phyloP scores from a whole-genome alignment of 2,888 invertebrate genomes.

The Eurytoma adleriae region DNA sequence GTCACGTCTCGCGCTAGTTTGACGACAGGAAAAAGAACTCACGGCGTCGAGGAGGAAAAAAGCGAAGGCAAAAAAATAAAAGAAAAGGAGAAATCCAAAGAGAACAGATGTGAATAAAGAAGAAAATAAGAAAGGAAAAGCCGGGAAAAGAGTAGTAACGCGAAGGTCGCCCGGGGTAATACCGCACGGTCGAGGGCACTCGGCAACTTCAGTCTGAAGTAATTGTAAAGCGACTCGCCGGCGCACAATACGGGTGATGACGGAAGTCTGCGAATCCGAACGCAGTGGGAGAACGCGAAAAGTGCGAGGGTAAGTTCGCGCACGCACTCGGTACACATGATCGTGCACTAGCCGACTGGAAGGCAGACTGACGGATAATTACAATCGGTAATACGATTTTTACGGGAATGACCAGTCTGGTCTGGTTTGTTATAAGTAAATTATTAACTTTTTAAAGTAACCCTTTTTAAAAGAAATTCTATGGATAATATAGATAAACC shows the following conservation, averaged over 20 bases:
- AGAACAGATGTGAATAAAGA: slow-evolving; percentile 50
- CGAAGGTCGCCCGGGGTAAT: slow-evolving; percentile 58
- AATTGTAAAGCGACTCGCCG: slow-evolving; percentile 52
- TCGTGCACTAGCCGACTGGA: slow-evolving; percentile 33
- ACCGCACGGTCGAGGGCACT: slow-evolving; percentile 56
- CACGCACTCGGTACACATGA: not conserved
- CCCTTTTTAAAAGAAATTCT: too few relatives aligned
- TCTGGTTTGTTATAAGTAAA: too few relatives aligned
- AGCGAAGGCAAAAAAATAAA: slow-evolving; percentile 4
- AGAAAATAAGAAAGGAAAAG: slow-evolving; percentile 45
- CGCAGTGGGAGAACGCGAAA: slow-evolving; percentile 21
- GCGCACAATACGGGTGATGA: slow-evolving; percentile 40
- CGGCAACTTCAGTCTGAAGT: slow-evolving; percentile 55
- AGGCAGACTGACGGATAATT: slow-evolving; percentile 48
- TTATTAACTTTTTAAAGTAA: too few relatives aligned
- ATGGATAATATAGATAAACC: too few relatives aligned
- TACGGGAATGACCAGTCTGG: not conserved
- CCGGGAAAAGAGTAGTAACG: slow-evolving; percentile 38
- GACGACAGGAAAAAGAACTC: slow-evolving; percentile 54
- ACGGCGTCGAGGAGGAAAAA: slow-evolving; percentile 46
- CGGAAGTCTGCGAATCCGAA: slow-evolving; percentile 46
- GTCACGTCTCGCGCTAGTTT: slow-evolving; percentile 55
- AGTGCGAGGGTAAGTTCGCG: slow-evolving; percentile 23
- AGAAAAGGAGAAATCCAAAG: slow-evolving; percentile 37
- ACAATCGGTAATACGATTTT: slow-evolving; percentile 43